Percentiles rank a stretch among this genome's conserved stretches.
These are phyloP conservation scores for Notolabrus celidotus DNA, from an alignment of 2,797 vertebrate species.

Conservation along the genomic window DNA sequence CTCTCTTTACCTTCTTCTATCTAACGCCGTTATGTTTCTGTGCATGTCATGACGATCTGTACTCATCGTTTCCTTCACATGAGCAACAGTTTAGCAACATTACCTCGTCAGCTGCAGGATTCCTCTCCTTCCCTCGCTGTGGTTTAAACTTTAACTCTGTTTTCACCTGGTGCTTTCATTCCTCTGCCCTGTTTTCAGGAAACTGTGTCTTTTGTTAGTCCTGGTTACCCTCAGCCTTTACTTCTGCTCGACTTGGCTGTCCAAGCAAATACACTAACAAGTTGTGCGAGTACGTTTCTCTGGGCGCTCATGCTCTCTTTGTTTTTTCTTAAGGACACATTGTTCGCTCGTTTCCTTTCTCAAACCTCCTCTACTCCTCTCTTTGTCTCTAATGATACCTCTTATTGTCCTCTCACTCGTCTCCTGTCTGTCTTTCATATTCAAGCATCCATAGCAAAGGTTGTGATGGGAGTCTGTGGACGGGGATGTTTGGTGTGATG, in stretches of 20 bases:
- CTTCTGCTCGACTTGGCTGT: conserved; percentile 39
- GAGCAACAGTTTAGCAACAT: neutral
- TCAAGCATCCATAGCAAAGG: neutral
- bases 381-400: neutral
- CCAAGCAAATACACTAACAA: conserved; percentile 44
- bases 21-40: too few species aligned
- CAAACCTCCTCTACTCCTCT: neutral
- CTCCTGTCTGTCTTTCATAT: neutral
- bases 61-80: too few species aligned
- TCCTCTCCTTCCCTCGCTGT: neutral
- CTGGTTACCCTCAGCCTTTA: conserved; percentile 18
- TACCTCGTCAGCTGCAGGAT: neutral
- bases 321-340: conserved; percentile 17
- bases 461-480: neutral
- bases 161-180: conserved; percentile 4
- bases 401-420: neutral
- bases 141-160: neutral
- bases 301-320: neutral
- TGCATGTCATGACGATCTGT: too few species aligned
- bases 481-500: neutral
- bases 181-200: neutral
- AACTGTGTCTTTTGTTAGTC: conserved; percentile 22
- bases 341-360: conserved; percentile 1
- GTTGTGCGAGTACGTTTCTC: conserved; percentile 19
- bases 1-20: too few species aligned